Conservation (phyloP, 2,113 vertebrate species). For the Chionis minor region DNA sequence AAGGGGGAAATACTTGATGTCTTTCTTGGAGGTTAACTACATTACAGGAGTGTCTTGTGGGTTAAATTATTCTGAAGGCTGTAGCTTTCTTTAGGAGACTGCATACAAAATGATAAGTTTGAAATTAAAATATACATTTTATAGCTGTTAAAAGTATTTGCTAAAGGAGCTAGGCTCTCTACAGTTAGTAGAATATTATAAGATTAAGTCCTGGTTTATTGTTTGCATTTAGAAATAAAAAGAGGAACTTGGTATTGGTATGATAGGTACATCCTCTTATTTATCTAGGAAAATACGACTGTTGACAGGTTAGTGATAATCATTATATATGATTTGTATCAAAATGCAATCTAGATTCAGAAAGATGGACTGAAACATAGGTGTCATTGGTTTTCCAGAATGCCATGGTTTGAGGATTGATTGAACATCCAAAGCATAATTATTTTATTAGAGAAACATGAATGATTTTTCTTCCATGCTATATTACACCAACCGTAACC, state of each 20-base stretch:
- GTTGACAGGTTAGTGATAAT: neutral
- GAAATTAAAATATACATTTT: neutral
- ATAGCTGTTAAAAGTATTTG: neutral
- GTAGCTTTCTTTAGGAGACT: neutral
- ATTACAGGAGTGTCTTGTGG: neutral
- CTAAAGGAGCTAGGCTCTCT: neutral
- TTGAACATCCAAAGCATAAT: neutral
- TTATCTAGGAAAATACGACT: neutral
- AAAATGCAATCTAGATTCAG: neutral
- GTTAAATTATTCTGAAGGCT: neutral
- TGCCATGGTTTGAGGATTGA: neutral
- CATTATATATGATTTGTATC: fast-evolving
- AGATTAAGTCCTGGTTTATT: neutral
- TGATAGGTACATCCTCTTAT: neutral
- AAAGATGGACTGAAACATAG: neutral
- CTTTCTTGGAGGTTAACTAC: neutral
- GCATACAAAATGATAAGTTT: neutral
- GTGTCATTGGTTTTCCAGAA: neutral
- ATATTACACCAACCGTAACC: neutral
- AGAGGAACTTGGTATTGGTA: neutral
- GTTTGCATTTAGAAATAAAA: neutral
- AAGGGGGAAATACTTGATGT: neutral
- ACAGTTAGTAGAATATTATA: neutral
- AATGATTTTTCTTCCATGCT: neutral
- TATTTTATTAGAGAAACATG: neutral